Percentiles rank a stretch among this genome's conserved stretches.
Conservation (phyloP, 92 coral and sea anemone genomes). For the Scolanthus callimorphus region DNA sequence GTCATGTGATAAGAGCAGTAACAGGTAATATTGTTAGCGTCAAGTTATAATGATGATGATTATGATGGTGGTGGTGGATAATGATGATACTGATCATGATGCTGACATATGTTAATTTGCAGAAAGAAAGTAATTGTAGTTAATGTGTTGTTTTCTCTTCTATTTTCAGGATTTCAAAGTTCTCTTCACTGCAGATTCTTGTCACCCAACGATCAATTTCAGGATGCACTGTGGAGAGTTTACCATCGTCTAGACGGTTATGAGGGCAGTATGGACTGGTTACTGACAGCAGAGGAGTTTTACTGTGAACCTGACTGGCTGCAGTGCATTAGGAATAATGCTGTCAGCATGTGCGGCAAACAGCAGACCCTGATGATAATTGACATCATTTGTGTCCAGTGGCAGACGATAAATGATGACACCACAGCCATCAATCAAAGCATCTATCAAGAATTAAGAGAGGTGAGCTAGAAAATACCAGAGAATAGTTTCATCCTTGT, state of each 20-base stretch:
- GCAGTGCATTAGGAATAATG: constrained; percentile 53
- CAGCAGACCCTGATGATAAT: constrained; percentile 54
- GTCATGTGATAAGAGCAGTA: too few species aligned
- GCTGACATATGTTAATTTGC: too few species aligned
- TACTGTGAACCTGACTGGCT: constrained; percentile 53
- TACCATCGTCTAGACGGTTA: constrained; percentile 50
- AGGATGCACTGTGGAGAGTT: constrained; percentile 43
- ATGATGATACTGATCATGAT: too few species aligned
- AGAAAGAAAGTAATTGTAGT: too few species aligned
- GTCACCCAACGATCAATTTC: constrained; percentile 41
- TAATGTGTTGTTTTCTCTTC: constrained; percentile 1
- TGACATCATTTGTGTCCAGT: constrained; percentile 67
- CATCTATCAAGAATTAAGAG: neutral
- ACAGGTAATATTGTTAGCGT: too few species aligned
- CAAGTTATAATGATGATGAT: too few species aligned
- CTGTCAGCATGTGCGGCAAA: constrained; percentile 27
- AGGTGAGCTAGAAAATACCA: too few species aligned
- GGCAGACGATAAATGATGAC: constrained; percentile 29
- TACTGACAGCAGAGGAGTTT: constrained; percentile 66
- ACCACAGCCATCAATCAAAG: constrained; percentile 21
- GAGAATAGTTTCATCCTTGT: too few species aligned
- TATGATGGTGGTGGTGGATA: too few species aligned
- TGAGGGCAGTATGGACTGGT: constrained; percentile 75
- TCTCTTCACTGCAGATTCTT: constrained; percentile 45
- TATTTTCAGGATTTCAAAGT: constrained; percentile 34